Evolutionary conservation across 1,140 invertebrate genomes (phyloP).

Genomic region (Trachymyrmex septentrionalis): DNA sequence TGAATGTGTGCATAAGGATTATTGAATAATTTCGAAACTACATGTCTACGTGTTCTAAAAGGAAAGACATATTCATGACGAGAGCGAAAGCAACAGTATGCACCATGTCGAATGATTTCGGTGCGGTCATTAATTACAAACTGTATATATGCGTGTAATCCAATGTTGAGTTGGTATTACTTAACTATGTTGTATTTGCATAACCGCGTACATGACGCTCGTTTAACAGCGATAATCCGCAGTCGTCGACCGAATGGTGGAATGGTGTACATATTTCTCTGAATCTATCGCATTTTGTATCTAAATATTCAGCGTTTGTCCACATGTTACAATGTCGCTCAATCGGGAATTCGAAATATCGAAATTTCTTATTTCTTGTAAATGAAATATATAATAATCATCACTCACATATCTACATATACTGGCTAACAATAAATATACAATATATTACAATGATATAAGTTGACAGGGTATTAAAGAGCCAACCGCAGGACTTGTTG

Average conservation of each 20-base stretch:
- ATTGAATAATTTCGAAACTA: background rate
- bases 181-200: conserved; percentile 54
- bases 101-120: conserved; percentile 34
- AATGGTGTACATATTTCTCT: conserved; percentile 20
- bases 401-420: background rate
- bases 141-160: conserved; percentile 40
- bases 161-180: conserved; percentile 45
- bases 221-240: conserved; percentile 54
- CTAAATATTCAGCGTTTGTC: conserved; percentile 27
- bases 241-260: conserved; percentile 13
- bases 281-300: conserved; percentile 45
- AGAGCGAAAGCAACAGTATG: conserved; percentile 22
- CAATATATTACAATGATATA: no score
- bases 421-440: background rate
- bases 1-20: background rate
- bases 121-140: conserved; percentile 49
- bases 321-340: background rate
- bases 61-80: background rate
- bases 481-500: no score
- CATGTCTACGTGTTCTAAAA: background rate
- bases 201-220: conserved; percentile 49
- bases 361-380: conserved; percentile 7
- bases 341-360: background rate
- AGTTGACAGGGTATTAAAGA: no score
- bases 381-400: background rate